Conservation (phyloP, 2,888 invertebrate genomes). For the Philonicus albiceps region DNA sequence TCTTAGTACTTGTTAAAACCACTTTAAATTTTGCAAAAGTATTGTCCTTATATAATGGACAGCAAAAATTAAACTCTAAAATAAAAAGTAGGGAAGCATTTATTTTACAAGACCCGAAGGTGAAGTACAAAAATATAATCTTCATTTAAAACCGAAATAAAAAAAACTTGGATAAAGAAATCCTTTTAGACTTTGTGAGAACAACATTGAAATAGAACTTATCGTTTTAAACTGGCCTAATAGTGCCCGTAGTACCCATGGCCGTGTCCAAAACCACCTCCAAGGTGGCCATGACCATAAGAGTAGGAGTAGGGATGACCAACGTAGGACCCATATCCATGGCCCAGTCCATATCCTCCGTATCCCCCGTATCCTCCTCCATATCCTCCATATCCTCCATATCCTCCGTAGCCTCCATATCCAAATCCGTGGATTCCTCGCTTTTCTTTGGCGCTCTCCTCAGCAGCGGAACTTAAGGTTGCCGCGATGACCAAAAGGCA, state of each 20-base stretch:
- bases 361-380: slow-evolving; percentile 1
- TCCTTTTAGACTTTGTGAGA: slow-evolving; percentile 3
- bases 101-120: not conserved
- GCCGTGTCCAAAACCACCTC: not conserved
- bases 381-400: not conserved
- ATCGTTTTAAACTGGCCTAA: not conserved
- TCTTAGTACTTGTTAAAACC: no score
- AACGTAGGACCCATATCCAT: not conserved
- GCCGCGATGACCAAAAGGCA: not conserved
- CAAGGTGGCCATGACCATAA: not conserved
- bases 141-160: not conserved
- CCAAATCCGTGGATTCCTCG: slow-evolving; percentile 23
- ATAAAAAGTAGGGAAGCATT: not conserved
- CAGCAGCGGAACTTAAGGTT: not conserved
- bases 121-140: not conserved
- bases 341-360: not conserved
- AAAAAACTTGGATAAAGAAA: not conserved
- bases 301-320: not conserved
- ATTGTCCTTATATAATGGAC: not conserved
- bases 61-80: not conserved
- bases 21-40: not conserved
- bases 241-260: slow-evolving; percentile 1
- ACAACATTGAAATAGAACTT: not conserved
- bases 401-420: not conserved
- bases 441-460: slow-evolving; percentile 10